Evolutionary conservation across 2,888 invertebrate genomes (phyloP).

Genomic region (Timema podura): DNA sequence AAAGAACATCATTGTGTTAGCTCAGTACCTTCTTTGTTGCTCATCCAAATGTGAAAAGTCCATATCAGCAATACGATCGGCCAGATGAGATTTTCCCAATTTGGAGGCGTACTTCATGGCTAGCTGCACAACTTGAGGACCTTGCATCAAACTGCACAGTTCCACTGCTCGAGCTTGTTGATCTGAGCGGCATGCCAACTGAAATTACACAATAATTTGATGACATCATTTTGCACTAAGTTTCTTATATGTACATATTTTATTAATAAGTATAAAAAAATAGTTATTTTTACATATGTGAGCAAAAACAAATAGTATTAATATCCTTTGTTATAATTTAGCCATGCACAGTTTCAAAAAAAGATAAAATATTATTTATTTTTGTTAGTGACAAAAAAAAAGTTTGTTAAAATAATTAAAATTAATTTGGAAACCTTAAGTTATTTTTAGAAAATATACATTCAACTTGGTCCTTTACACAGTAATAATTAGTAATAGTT

Average conservation of each 20-base stretch:
- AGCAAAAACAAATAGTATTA: constrained; percentile 23
- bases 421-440: too few relatives aligned
- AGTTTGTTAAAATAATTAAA: too few relatives aligned
- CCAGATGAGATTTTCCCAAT: constrained; percentile 69
- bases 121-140: constrained; percentile 70
- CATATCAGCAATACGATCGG: constrained; percentile 67
- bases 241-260: neutral
- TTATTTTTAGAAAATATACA: too few relatives aligned
- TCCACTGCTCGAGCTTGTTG: constrained; percentile 84
- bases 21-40: too few relatives aligned
- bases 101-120: constrained; percentile 87
- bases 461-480: too few relatives aligned
- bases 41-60: constrained; percentile 27
- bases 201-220: constrained; percentile 37
- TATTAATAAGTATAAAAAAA: constrained; percentile 4
- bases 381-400: too few relatives aligned
- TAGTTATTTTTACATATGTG: neutral
- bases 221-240: neutral
- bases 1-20: too few relatives aligned
- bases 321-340: too few relatives aligned
- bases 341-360: too few relatives aligned
- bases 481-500: too few relatives aligned
- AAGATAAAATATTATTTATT: too few relatives aligned
- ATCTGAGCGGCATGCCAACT: constrained; percentile 80
- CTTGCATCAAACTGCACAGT: constrained; percentile 75